Evolutionary conservation across 2,113 vertebrate genomes (phyloP).

Genomic region (Eretmochelys imbricata): DNA sequence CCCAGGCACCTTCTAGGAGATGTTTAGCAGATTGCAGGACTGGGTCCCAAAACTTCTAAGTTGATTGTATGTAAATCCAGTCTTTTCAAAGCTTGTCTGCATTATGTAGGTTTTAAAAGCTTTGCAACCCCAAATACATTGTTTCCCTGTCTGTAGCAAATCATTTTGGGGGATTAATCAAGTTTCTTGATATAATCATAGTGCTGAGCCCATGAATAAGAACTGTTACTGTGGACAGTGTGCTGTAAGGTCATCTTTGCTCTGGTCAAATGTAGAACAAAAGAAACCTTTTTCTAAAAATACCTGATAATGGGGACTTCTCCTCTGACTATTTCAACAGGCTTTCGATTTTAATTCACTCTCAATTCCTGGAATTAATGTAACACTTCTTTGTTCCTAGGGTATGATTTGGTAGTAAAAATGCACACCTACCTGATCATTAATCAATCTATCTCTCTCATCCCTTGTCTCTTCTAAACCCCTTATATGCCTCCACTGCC

Average conservation of each 20-base stretch:
- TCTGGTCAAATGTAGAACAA: no score
- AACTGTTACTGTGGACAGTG: no score
- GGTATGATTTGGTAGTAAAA: background rate
- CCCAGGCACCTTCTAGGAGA: background rate
- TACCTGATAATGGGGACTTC: background rate
- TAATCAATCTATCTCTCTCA: background rate
- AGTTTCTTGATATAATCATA: background rate
- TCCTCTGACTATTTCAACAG: background rate
- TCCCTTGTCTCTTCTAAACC: background rate
- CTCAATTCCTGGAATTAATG: slow-evolving; percentile 2
- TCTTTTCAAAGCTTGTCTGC: background rate
- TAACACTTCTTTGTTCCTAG: background rate
- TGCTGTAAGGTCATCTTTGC: no score
- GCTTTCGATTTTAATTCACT: background rate
- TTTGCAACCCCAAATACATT: background rate
- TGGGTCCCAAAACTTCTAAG: background rate
- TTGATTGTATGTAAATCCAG: background rate
- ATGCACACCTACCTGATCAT: background rate
- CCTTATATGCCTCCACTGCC: background rate
- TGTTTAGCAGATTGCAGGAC: background rate
- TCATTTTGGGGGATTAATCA: background rate
- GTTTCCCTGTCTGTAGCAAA: background rate
- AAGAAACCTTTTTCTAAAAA: no score
- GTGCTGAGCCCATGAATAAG: no score
- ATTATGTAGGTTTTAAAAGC: background rate